Conservation (phyloP, 2,113 vertebrate species). For the Suncus etruscus region DNA sequence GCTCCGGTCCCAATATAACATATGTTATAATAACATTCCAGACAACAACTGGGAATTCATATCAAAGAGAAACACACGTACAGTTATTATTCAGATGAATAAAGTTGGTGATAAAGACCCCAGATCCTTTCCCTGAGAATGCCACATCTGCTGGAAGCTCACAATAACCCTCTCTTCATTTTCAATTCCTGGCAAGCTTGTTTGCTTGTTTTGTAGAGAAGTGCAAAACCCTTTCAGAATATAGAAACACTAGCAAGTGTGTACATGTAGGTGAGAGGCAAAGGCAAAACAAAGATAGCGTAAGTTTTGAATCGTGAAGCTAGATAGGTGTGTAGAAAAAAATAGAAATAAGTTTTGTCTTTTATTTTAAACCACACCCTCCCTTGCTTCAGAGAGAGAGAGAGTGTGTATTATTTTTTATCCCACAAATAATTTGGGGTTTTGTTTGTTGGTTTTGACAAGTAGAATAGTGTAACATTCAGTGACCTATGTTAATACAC, state of each 20-base stretch:
- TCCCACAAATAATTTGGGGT: no score
- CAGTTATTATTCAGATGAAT: no score
- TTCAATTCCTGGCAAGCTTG: neutral
- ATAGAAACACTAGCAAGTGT: neutral
- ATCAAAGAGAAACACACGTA: neutral
- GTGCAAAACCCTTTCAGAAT: neutral
- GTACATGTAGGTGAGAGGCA: rapidly evolving
- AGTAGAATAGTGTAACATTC: neutral
- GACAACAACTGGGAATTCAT: neutral
- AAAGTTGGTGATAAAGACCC: no score
- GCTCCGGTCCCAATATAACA: no score
- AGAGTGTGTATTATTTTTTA: neutral
- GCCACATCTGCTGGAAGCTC: neutral
- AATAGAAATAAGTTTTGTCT: neutral
- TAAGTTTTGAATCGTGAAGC: neutral
- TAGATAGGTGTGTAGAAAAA: neutral
- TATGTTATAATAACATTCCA: neutral
- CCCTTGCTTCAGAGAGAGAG: neutral
- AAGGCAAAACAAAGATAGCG: slow-evolving; percentile 7
- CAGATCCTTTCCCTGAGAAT: neutral
- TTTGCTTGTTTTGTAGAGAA: neutral
- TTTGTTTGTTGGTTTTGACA: neutral
- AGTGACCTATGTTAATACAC: neutral
- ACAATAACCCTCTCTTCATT: neutral
- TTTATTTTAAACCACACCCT: neutral